Percentiles rank a stretch among this genome's conserved stretches.
Conservation (phyloP, 1,140 invertebrate genomes). For the Mesaphorura yosii region DNA sequence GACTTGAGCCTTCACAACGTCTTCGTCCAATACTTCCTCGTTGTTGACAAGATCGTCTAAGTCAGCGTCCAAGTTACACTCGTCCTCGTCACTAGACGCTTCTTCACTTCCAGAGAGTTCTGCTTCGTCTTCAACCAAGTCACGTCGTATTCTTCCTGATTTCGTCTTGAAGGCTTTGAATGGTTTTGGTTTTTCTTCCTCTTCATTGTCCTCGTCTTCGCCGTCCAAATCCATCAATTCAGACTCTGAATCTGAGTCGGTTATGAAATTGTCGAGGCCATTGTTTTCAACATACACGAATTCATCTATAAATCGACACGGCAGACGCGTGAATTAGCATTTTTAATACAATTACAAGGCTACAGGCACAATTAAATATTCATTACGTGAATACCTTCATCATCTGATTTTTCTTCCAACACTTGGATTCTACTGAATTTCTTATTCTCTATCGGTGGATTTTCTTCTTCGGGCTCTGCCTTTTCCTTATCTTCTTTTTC, state of each 20-base stretch:
- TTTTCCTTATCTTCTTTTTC: too few relatives aligned
- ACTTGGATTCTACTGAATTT: too few relatives aligned
- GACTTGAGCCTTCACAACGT: constrained; percentile 49
- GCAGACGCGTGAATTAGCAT: neutral
- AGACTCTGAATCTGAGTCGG: neutral
- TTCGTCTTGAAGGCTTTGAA: constrained; percentile 24
- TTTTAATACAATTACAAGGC: neutral
- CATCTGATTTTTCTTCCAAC: too few relatives aligned
- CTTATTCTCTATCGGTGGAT: neutral
- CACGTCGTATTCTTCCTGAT: constrained; percentile 35
- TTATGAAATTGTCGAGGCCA: neutral
- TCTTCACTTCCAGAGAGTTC: constrained; percentile 73
- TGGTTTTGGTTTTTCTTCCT: constrained; percentile 33
- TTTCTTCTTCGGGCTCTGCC: neutral
- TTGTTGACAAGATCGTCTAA: constrained; percentile 64
- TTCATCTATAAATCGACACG: neutral
- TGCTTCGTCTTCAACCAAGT: constrained; percentile 73
- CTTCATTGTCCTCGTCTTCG: constrained; percentile 33
- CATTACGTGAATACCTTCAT: neutral
- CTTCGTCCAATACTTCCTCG: constrained; percentile 58
- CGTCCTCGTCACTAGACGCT: constrained; percentile 65
- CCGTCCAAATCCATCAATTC: constrained; percentile 9
- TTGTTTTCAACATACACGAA: neutral
- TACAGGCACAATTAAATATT: neutral
- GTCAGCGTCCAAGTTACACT: constrained; percentile 54